Base-by-base conservation (phyloP, 1,140 invertebrate genomes). In the Sitophilus oryzae region DNA sequence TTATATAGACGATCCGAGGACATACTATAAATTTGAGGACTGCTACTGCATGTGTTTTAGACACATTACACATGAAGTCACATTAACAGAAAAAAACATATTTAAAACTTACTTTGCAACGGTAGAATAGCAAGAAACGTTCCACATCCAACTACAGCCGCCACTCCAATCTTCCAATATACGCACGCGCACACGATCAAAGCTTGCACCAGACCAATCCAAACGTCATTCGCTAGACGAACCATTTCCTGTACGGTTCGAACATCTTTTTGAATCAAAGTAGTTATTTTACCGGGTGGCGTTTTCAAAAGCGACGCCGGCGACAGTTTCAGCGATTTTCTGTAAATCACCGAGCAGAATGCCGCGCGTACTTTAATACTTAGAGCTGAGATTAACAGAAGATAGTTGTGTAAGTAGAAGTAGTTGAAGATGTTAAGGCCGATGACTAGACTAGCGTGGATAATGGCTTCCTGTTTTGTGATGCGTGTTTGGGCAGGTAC, bases 341-440 rank as follows among this genome's bases (percentile, higher is more conserved):
- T 18, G 35, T 54, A 54, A 21, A 47, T 46, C 15, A 54, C 37
- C 1, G 52, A 54, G 38, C 14, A 30, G 2, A 54, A 18, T 20
- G 52, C 43, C 5, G 52, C 34, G 6, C 44, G 25, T 1, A 45
- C 11, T 46, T 47, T 46, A 15, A 54, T 46, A 8, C 40, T 19
- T 2, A 46, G 15, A 5, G 10, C 40, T 11, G 5, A 36, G 9
- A 49, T 19, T 36, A 49, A 49, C 3, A 49, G 34, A 15, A 40
- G 6, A 1, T 46, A 46, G 10, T 52, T 22, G 20, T 34, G 25
- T 11, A 30, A 30, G 11, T 30, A 30, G 5, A 30, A 30, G 11
- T 11, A 30, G 25, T 30, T 30, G 5, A 30, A 11, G 5, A 30
- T 30, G 25, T 30, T 30, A 6, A 30, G 11, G 5, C 25, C 25